Percentiles rank a stretch among this genome's conserved stretches.
phyloP scores from a whole-genome alignment of 1,140 invertebrate species.

The Cecropterus lyciades region DNA sequence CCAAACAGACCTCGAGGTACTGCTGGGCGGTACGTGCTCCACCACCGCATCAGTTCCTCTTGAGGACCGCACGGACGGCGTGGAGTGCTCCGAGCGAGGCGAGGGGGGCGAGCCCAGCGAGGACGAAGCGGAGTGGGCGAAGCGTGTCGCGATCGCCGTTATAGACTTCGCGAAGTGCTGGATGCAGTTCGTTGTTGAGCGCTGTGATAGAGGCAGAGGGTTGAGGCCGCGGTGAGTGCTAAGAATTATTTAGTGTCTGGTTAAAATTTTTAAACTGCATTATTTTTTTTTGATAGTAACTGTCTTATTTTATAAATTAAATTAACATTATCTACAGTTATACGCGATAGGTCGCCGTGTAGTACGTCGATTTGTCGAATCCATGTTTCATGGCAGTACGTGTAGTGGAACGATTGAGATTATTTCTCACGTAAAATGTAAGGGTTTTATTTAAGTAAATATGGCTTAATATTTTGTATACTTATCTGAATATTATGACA shows the following conservation, averaged over 20 bases:
- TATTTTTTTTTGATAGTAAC: no score
- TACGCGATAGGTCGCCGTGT: no score
- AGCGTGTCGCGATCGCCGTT: conserved; percentile 76
- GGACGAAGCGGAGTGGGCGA: conserved; percentile 55
- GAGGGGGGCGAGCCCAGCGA: conserved; percentile 12
- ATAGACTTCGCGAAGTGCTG: conserved; percentile 92
- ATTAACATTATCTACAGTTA: no score
- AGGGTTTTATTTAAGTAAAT: no score
- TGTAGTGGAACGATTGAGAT: no score
- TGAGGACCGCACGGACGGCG: neutral
- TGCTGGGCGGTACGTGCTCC: conserved; percentile 44
- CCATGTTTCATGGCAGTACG: no score
- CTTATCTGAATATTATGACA: no score
- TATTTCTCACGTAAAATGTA: no score
- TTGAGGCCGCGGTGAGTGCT: conserved; percentile 87
- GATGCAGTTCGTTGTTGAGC: conserved; percentile 93
- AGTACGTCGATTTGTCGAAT: no score
- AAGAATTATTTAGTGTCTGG: neutral
- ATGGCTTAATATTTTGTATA: no score
- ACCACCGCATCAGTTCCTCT: neutral
- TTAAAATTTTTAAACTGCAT: neutral
- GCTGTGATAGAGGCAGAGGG: conserved; percentile 93
- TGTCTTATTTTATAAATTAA: no score
- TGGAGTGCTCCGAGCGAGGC: conserved; percentile 8
- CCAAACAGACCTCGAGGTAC: conserved; percentile 51